Evolutionary conservation across 2,797 vertebrate genomes (phyloP).

Genomic region (Calcarius lapponicus): DNA sequence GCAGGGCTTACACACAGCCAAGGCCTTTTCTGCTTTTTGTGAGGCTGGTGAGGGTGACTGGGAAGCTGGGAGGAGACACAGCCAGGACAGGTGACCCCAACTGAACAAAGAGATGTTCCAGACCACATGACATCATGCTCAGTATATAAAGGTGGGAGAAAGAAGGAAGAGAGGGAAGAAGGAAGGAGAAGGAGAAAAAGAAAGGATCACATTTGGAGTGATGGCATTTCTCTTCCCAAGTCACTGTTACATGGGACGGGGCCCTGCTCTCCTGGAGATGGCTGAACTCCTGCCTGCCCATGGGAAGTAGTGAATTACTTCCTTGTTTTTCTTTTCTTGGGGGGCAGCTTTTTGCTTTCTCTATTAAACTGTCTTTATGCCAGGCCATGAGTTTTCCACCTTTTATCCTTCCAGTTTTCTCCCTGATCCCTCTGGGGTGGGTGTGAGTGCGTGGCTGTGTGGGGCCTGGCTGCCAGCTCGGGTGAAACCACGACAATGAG

Average conservation of each 20-base stretch:
- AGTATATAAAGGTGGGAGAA: background rate
- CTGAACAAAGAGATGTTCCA: background rate
- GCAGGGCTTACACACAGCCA: background rate
- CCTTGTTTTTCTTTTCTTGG: background rate
- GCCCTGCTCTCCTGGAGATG: background rate
- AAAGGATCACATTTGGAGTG: background rate
- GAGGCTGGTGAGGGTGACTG: background rate
- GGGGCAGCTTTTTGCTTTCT: background rate
- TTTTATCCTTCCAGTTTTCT: background rate
- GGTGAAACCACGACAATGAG: background rate
- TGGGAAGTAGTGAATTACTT: background rate
- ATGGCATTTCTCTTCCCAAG: background rate
- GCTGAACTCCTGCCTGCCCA: background rate
- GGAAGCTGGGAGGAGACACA: background rate
- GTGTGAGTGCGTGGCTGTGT: background rate
- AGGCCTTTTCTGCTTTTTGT: background rate
- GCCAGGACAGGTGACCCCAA: background rate
- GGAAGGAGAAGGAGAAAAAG: background rate
- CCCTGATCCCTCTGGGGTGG: background rate
- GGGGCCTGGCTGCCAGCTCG: background rate
- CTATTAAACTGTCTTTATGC: background rate
- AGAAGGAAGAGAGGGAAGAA: background rate
- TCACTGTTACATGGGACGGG: background rate
- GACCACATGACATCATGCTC: too few species aligned
- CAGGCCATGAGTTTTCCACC: background rate